Base-by-base conservation (phyloP, 2,113 vertebrate species). In the Oophaga pumilio region DNA sequence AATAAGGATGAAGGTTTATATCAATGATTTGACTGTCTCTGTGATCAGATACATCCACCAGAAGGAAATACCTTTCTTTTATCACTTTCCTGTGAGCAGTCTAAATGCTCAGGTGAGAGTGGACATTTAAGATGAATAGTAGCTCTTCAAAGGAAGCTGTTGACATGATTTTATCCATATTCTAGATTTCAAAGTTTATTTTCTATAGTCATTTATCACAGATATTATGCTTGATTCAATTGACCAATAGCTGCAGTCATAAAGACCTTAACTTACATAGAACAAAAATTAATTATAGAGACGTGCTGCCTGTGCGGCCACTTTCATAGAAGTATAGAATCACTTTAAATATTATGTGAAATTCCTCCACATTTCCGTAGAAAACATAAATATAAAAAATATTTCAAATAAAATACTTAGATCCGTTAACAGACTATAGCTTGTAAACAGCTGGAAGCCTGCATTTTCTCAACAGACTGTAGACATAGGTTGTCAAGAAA, bases 31-130 rank as follows among this genome's bases (percentile, higher is more conserved):
- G 17, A 73, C 28, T 71, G 68, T 6, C 89, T 91, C 91, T 77
- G 84, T 88, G 87, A 89, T 92, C 86, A 90, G 90, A 90, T 90
- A 87, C 66, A 83, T 90, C 83, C 84, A 88, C 88, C 79, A 89
- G 90, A 57, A 89, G 85, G 82, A 91, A 91, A 90, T 89, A 79
- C 60, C 0, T 90, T 90, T 91, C 81, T 89, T 90, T 89, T 89
- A 85, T 83, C 88, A 74, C 22, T 71, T 64, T 89, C 88, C 60
- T 86, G 84, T 50, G 69, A 68, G 57, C 22, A 43, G 76, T 3
- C 18, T 69, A 53, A 52, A 50, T 86, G 10, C 52, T 79, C 85
- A 79, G 85, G 74, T 78, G 60, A 86, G 60, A 86, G 33, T 49
- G 56, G 79, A 87, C 20, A 52, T 26, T 73, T 22, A 60, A 69